Base-by-base conservation (phyloP, 1,140 invertebrate genomes). In the Calliopsis andreniformis region DNA sequence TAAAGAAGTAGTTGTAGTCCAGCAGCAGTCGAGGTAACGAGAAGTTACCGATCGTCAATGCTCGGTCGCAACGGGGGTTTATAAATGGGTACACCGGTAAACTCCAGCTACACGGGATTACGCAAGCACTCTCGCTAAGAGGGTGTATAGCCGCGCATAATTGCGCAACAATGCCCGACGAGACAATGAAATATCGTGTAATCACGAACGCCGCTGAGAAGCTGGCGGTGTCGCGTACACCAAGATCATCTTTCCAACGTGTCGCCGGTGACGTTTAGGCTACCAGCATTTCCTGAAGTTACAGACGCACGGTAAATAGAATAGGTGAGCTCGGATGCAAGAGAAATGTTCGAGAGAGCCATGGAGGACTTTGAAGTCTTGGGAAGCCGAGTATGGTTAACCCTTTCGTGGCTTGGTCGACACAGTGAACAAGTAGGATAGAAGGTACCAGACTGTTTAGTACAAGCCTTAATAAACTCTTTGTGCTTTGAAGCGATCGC, bases 11-110 rank as follows among this genome's bases (percentile, higher is more conserved):
- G 61, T 78, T 66, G 79, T 80, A 80, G 80, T 63, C 25, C 68
- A 20, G 75, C 69, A 72, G 85, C 80, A 86, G 80, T 84, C 58
- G 35, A 43, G 72, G 86, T 85, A 86, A 87, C 80, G 81, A 85
- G 85, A 86, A 80, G 77, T 85, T 83, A 83, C 80, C 81, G 81
- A 75, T 80, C 80, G 85, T 78, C 62, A 49, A 76, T 79, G 61
- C 71, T n/a, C 35, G 42, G 68, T 51, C 66, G 66, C 59, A 67
- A 28, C 16, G 42, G 47, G 35, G 62, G 42, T 68, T 79, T 84
- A 86, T 84, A 87, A 87, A 84, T 87, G 76, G 61, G 12, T 69
- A 75, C 73, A 75, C 73, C 61, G 51, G 59, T 63, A 30, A 63
- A 3, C 18, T 32, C 58, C 20, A 42, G n/a, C n/a, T 58, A 72